These are phyloP conservation scores for Eupithecia centaureata DNA, from an alignment of 2,888 invertebrate species.

Conservation along the genomic window DNA sequence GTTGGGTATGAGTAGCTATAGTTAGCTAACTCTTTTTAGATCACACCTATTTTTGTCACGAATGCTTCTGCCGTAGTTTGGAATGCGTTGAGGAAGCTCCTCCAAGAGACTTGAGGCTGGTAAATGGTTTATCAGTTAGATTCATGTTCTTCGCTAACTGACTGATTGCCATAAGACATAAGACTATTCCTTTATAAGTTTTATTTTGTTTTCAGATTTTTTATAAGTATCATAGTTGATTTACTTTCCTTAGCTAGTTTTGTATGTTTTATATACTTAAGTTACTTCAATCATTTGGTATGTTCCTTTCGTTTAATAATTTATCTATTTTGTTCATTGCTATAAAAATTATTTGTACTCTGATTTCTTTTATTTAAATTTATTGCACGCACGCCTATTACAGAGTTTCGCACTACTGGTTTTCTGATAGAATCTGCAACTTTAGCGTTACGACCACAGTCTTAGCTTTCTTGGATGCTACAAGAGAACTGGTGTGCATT, in stretches of 20 bases:
- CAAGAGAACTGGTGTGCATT: constrained; percentile 18
- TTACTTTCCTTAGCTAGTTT: constrained; percentile 4
- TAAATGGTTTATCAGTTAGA: constrained; percentile 33
- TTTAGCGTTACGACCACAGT: constrained; percentile 23
- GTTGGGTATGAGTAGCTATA: constrained; percentile 85
- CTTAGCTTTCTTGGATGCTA: constrained; percentile 26
- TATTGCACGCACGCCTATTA: constrained; percentile 27
- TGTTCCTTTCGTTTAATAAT: not conserved
- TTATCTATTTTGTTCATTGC: constrained; percentile 11
- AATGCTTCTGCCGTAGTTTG: constrained; percentile 36
- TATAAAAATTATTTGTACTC: not conserved
- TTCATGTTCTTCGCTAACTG: constrained; percentile 32
- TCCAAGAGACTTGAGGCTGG: constrained; percentile 32
- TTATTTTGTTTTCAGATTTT: constrained; percentile 5
- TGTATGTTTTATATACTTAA: constrained; percentile 1
- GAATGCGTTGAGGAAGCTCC: constrained; percentile 37
- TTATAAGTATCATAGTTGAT: constrained; percentile 8
- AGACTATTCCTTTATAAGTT: constrained; percentile 16
- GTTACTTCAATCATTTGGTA: constrained; percentile 3
- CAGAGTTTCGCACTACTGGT: constrained; percentile 33
- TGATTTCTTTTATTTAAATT: constrained; percentile 1
- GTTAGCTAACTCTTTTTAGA: constrained; percentile 32
- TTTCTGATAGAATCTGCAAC: constrained; percentile 31
- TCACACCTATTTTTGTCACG: constrained; percentile 31
- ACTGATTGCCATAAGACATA: constrained; percentile 8